Base-by-base conservation (phyloP, 2,797 vertebrate genomes). In the Clarias platycephalus region DNA sequence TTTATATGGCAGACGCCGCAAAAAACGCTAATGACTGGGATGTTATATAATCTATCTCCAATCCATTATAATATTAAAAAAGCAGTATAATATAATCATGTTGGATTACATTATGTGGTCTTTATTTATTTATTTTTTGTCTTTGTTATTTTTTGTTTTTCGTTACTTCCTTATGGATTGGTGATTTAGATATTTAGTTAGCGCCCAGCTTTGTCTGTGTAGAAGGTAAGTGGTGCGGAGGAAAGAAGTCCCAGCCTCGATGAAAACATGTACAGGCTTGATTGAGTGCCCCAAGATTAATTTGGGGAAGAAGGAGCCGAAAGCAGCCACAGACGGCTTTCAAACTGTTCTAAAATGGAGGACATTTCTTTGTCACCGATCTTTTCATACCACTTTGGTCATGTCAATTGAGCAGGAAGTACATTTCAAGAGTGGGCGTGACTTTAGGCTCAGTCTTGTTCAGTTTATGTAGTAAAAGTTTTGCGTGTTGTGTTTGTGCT, bases 241-340 rank as follows among this genome's bases (percentile, higher is more conserved):
- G 5, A 7, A 55, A 13, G 24, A 60, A 15, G 0, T 15, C 57
- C 75, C 75, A 60, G 55, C 34, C 28, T 58, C 22, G 22, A 24
- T n/a, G n/a, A 13, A 62, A 62, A 62, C 76, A 78, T 79, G 76
- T 26, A 63, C 34, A 63, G 34, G 13, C 76, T 44, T 63, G 34
- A 63, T 40, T 4, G 31, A 78, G 2, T 62, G 13, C 6, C 76
- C 6, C 13, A n/a, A 62, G 31, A 78, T 40, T 37, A 1, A 37
- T 62, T 78, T 40, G 18, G 31, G 76, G 10, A 26, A 40, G 8
- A 62, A 18, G 22, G 6, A 44, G 16, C 58, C 40, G 34, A 18
- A 63, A 40, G 31, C 58, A 62, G 53, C 34, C 34, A 44, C 6
- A 9, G 12, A 24, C 34, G 63, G 24, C 20, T 8, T 37, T 9